phyloP scores from a whole-genome alignment of 1,140 invertebrate genomes.

The Musca vetustissima region DNA sequence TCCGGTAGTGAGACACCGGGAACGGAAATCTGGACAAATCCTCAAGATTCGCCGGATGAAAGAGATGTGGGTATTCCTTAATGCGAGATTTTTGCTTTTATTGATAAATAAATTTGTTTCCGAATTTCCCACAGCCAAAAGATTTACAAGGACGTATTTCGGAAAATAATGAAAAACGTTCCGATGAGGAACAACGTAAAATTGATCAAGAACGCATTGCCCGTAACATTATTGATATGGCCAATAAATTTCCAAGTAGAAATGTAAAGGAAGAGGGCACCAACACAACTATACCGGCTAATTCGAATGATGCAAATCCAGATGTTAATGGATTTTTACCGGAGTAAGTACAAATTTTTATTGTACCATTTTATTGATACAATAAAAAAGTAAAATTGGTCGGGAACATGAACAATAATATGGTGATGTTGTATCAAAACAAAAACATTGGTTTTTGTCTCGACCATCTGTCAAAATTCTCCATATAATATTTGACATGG shows the following conservation, averaged over 20 bases:
- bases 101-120: background rate
- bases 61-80: background rate
- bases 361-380: too few species aligned
- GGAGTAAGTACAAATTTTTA: constrained; percentile 11
- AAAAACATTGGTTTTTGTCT: too few species aligned
- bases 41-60: constrained; percentile 37
- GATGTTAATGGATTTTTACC: background rate
- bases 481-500: too few species aligned
- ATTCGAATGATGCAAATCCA: background rate
- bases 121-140: constrained; percentile 6
- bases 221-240: constrained; percentile 48
- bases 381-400: too few species aligned
- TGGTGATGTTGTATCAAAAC: too few species aligned
- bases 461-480: too few species aligned
- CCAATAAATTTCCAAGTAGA: constrained; percentile 38
- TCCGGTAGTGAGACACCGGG: constrained; percentile 53
- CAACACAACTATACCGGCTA: background rate
- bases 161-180: constrained; percentile 42
- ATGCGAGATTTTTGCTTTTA: too few species aligned
- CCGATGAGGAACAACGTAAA: constrained; percentile 43
- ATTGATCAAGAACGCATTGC: constrained; percentile 50
- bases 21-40: constrained; percentile 74
- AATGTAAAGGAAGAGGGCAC: background rate
- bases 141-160: constrained; percentile 48
- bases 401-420: too few species aligned